These are phyloP conservation scores for Falco peregrinus DNA, from an alignment of 2,797 vertebrate species.

Conservation along the genomic window DNA sequence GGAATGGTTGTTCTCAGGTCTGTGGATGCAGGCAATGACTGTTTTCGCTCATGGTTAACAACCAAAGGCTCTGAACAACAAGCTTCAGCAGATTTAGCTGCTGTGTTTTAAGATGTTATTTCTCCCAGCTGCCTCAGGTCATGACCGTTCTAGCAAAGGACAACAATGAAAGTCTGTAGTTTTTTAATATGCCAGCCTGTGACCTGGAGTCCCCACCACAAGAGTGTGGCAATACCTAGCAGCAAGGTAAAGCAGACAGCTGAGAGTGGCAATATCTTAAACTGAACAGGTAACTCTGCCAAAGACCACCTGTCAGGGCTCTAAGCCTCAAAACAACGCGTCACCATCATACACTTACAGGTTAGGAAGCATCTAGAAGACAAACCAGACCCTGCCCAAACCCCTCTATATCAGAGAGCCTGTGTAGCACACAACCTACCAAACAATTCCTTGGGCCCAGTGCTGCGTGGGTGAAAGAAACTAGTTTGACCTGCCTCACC, in stretches of 20 bases:
- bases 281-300: not conserved
- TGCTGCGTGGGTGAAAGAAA: slow-evolving; percentile 25
- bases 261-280: not conserved
- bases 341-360: not conserved
- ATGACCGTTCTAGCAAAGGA: not conserved
- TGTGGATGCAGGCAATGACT: not conserved
- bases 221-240: not conserved
- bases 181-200: not conserved
- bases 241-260: not conserved
- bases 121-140: not conserved
- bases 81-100: not conserved
- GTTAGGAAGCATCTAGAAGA: not conserved
- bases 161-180: not conserved
- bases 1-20: not conserved
- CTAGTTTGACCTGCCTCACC: slow-evolving; percentile 29
- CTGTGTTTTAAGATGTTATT: not conserved
- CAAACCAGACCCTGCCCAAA: not conserved
- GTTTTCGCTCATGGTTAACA: not conserved
- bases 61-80: not conserved
- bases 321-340: not conserved
- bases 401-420: not conserved
- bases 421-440: not conserved
- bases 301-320: not conserved
- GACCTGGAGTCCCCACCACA: rapidly evolving
- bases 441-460: not conserved